Conservation (phyloP, 2,888 invertebrate species). For the Lucinisca nassula region DNA sequence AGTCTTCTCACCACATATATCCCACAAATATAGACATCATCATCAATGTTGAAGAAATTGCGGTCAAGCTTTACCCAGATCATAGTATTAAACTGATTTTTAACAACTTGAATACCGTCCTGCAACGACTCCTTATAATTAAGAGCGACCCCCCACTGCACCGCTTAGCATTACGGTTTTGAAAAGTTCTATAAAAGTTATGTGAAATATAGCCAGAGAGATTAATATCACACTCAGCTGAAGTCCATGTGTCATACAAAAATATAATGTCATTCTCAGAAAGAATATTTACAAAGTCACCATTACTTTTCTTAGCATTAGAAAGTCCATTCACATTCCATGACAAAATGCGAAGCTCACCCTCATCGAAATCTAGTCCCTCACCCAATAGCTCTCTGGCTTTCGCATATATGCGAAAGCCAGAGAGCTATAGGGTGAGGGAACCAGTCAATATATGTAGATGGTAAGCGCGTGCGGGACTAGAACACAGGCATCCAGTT, state of each 20-base stretch:
- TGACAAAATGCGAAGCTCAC: not conserved
- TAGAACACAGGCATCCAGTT: too few species aligned
- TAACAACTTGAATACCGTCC: slow-evolving; percentile 13
- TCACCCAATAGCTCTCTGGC: not conserved
- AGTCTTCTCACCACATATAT: slow-evolving; percentile 35
- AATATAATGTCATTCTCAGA: slow-evolving; percentile 14
- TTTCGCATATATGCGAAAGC: too few species aligned
- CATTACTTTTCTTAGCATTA: not conserved
- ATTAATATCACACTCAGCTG: not conserved
- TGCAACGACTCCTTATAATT: not conserved
- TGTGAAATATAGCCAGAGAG: not conserved
- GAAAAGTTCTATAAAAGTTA: slow-evolving; percentile 19
- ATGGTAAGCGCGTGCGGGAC: not conserved
- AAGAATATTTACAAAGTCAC: not conserved
- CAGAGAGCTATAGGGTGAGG: too few species aligned
- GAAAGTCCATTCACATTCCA: slow-evolving; percentile 25
- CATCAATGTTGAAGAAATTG: not conserved
- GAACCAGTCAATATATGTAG: too few species aligned
- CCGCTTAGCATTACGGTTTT: slow-evolving; percentile 14
- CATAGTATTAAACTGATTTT: slow-evolving; percentile 3
- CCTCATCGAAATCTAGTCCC: slow-evolving; percentile 12
- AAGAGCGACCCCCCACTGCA: slow-evolving; percentile 20
- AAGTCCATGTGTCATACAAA: slow-evolving; percentile 26
- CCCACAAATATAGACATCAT: not conserved
- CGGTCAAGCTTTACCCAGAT: slow-evolving; percentile 12